Evolutionary conservation across 2,888 invertebrate genomes (phyloP), one percentile per base, ranked within the genome.

Genomic region (Neria commutata): DNA sequence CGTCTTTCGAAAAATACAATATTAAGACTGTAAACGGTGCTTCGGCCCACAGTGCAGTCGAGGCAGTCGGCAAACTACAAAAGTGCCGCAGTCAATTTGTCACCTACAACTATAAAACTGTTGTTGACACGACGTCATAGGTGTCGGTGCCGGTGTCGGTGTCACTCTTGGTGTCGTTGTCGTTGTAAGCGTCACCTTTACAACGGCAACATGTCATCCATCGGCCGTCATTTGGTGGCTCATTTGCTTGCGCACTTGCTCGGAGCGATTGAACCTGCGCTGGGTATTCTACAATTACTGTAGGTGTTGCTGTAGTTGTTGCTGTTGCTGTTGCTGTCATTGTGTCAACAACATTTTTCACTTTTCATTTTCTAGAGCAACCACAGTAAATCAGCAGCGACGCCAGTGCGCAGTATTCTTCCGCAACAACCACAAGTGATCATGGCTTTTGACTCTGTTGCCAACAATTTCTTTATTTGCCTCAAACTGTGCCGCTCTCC

Each of bases 81-180:
- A 68, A 58, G 55, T 42, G 6, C 6, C 42, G 29, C 29, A 54
- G 66, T 71, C 73, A 70, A 70, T 72, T 72, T 74, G 73, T 76
- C 75, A 77, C 78, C 76, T 72, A 78, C 78, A 79, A 73, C 66
- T 62, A 68, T 70, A 65, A 60, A 55, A 54, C 70, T 70, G 70
- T 70, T 67, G 71, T 65, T 60, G 58, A 63, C 49, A 49, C 33
- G 51, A 33, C 50, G 51, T 29, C 47, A 50, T 29, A 24, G 2
- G 45, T 16, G 19, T 29, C 45, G 65, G 58, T 37, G 57, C n/a
- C 53, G 59, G 72, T 67, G 71, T 73, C 71, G 73, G 58, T 69
- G 25, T 11, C 29, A 8, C 11, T 11, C 29, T 29, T 11, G 6
- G 29, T 11, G 29, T 6, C 29, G 11, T 6, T 29, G 50, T 55